phyloP scores from a whole-genome alignment of 2,888 invertebrate genomes.

The Hypomecis atomaria region DNA sequence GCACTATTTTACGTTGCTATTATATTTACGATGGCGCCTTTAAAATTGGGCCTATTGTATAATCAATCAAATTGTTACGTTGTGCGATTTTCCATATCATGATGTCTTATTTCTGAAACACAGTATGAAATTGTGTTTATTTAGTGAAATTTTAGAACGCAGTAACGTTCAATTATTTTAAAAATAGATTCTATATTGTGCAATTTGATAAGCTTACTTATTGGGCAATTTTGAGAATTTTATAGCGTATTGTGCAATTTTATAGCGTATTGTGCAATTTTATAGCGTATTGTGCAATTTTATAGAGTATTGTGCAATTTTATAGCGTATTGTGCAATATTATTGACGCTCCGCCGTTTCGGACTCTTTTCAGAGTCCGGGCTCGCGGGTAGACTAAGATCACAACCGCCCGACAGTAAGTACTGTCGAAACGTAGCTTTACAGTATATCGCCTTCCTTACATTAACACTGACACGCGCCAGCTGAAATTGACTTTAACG shows the following conservation, averaged over 20 bases:
- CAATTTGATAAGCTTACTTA: neutral
- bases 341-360: conserved; percentile 27
- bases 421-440: conserved; percentile 32
- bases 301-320: too few relatives aligned
- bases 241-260: neutral
- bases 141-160: too few relatives aligned
- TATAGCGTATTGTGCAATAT: conserved; percentile 22
- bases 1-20: too few relatives aligned
- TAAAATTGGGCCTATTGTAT: too few relatives aligned
- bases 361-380: conserved; percentile 34
- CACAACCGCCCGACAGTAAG: conserved; percentile 31
- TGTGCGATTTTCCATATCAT: too few relatives aligned
- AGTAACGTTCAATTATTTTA: neutral
- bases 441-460: conserved; percentile 23
- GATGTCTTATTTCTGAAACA: too few relatives aligned
- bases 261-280: conserved; percentile 5
- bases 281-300: neutral
- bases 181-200: neutral
- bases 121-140: too few relatives aligned
- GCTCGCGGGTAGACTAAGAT: conserved; percentile 29
- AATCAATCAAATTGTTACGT: too few relatives aligned
- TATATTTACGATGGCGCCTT: too few relatives aligned
- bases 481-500: neutral
- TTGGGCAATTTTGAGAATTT: neutral
- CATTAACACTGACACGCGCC: conserved; percentile 24